Conservation (phyloP, 2,888 invertebrate genomes). For the Caradrina clavipalpis region DNA sequence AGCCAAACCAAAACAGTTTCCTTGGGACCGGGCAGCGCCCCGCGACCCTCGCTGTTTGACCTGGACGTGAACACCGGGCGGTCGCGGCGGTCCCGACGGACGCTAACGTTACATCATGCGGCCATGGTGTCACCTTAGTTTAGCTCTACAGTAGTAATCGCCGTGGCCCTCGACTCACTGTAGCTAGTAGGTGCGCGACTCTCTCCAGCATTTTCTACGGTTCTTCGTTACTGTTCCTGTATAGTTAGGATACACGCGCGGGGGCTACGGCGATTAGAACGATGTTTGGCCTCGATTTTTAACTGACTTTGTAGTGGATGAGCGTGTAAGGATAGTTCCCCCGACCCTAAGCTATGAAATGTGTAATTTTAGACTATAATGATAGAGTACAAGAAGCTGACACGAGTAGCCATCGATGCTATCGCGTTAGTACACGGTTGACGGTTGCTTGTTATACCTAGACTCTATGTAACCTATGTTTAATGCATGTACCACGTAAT, state of each 20-base stretch:
- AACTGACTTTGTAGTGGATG: constrained; percentile 75
- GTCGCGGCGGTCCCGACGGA: constrained; percentile 75
- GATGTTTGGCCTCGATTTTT: constrained; percentile 89
- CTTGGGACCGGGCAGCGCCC: constrained; percentile 68
- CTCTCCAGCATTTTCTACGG: constrained; percentile 52
- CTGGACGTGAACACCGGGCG: constrained; percentile 46
- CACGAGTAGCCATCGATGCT: constrained; percentile 65
- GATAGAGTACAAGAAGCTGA: constrained; percentile 63
- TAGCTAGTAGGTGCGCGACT: constrained; percentile 35
- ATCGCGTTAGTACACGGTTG: constrained; percentile 73
- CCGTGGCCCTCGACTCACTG: constrained; percentile 71
- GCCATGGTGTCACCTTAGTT: constrained; percentile 88
- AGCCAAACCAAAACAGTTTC: constrained; percentile 84
- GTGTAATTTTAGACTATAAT: constrained; percentile 83
- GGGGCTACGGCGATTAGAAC: constrained; percentile 78
- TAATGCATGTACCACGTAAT: constrained; percentile 76
- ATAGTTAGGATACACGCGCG: constrained; percentile 52
- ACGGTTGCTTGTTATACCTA: constrained; percentile 77
- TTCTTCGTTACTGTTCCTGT: constrained; percentile 48
- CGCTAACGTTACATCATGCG: constrained; percentile 87
- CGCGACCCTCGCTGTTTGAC: constrained; percentile 55
- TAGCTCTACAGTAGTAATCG: constrained; percentile 78
- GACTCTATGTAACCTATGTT: constrained; percentile 75
- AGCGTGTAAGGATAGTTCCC: constrained; percentile 71
- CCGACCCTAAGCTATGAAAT: constrained; percentile 88